phyloP scores from a whole-genome alignment of 2,888 invertebrate genomes.

The Salticus scenicus region DNA sequence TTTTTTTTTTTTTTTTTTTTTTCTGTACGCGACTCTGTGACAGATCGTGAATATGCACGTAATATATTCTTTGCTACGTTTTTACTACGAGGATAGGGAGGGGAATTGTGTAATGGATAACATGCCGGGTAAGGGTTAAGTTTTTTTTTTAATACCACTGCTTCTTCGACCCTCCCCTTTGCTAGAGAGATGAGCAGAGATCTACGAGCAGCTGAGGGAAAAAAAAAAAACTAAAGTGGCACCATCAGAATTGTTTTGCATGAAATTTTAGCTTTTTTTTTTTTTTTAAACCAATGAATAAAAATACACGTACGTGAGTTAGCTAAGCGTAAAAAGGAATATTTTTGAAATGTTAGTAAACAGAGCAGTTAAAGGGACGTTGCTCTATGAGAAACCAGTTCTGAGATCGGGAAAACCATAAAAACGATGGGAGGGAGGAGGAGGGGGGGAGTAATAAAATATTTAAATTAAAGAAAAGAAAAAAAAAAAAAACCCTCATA shows the following conservation, averaged over 20 bases:
- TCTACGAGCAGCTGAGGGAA: background rate
- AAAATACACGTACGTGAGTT: background rate
- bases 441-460: too few species aligned
- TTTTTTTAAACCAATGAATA: background rate
- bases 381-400: background rate
- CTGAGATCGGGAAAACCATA: too few species aligned
- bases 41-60: background rate
- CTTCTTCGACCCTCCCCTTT: background rate
- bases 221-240: background rate
- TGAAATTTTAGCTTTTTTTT: background rate
- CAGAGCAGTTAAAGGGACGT: background rate
- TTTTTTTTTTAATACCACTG: background rate
- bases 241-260: background rate
- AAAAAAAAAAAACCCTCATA: too few species aligned
- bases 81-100: constrained; percentile 3
- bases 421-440: too few species aligned
- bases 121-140: background rate
- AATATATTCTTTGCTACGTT: background rate
- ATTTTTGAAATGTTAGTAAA: background rate
- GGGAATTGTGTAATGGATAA: background rate
- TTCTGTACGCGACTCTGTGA: too few species aligned
- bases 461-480: too few species aligned
- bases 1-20: too few species aligned
- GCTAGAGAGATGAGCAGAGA: background rate
- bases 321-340: background rate